Evolutionary conservation across 2,888 invertebrate genomes (phyloP).

Genomic region (Cylindroiulus punctatus): DNA sequence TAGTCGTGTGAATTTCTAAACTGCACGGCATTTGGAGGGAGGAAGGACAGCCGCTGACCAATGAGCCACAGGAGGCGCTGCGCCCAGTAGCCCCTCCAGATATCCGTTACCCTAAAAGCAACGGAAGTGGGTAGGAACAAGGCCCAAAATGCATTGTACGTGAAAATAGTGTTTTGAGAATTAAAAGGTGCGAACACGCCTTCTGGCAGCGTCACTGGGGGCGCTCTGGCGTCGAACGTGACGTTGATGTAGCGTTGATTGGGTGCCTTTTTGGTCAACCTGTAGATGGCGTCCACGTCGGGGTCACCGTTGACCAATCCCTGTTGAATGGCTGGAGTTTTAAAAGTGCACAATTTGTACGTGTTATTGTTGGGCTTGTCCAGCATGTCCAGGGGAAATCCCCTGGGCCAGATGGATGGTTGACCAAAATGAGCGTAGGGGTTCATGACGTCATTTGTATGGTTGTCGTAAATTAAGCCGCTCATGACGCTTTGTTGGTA

Average conservation of each 20-base stretch:
- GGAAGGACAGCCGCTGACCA: conserved; percentile 51
- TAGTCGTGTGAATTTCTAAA: conserved; percentile 50
- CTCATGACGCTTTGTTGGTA: not conserved
- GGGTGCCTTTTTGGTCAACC: conserved; percentile 48
- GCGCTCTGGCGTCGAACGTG: conserved; percentile 54
- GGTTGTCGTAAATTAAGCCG: conserved; percentile 52
- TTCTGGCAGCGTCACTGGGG: conserved; percentile 54
- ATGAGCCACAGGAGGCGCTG: conserved; percentile 55
- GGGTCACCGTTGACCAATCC: conserved; percentile 53
- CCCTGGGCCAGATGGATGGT: conserved; percentile 55
- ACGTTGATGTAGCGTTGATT: not conserved
- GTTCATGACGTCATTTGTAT: conserved; percentile 23
- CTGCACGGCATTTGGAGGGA: not conserved
- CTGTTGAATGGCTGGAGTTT: conserved; percentile 55
- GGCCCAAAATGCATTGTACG: conserved; percentile 52
- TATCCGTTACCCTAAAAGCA: conserved; percentile 54
- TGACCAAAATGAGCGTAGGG: conserved; percentile 57
- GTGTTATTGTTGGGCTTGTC: not conserved
- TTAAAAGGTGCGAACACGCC: conserved; percentile 56
- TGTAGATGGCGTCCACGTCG: conserved; percentile 55
- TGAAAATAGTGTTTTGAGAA: conserved; percentile 53
- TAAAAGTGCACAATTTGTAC: conserved; percentile 51
- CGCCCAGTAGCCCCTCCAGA: conserved; percentile 57
- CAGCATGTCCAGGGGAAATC: conserved; percentile 52
- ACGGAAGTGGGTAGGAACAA: conserved; percentile 48